Percentiles rank a stretch among this genome's conserved stretches.
These are phyloP conservation scores for Pachyuromys duprasi DNA, from an alignment of 2,797 vertebrate genomes.

Conservation along the genomic window DNA sequence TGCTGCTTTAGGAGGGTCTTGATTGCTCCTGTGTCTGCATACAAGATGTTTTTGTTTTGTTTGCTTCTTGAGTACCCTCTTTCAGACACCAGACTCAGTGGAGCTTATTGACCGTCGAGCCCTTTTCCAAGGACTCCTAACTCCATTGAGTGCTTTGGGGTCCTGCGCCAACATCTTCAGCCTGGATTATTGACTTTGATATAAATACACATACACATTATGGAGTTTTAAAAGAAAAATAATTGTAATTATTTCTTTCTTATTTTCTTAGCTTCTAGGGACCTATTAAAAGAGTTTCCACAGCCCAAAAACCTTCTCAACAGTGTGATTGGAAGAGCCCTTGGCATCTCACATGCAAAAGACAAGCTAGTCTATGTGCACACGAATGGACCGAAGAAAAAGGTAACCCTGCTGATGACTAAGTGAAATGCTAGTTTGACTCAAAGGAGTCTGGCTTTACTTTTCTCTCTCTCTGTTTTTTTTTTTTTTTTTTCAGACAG, in stretches of 20 bases:
- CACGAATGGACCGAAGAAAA: slow-evolving; percentile 90
- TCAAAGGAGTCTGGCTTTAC: not conserved
- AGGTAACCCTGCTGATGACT: slow-evolving; percentile 86
- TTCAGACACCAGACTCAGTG: not conserved
- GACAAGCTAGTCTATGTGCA: slow-evolving; percentile 93
- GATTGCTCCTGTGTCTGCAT: not conserved
- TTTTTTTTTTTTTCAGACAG: not conserved
- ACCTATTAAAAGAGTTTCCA: slow-evolving; percentile 94
- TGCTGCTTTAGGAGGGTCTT: not conserved
- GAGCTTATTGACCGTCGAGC: not conserved
- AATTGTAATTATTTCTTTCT: slow-evolving; percentile 47
- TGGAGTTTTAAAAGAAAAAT: slow-evolving; percentile 36
- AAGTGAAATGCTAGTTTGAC: not conserved
- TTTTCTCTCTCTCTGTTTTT: not conserved
- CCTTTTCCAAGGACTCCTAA: not conserved
- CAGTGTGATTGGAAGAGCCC: slow-evolving; percentile 90
- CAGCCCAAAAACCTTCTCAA: slow-evolving; percentile 94
- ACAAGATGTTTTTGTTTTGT: not conserved
- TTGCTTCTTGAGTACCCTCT: not conserved
- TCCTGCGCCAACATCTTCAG: slow-evolving; percentile 17
- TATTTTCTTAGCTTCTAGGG: slow-evolving; percentile 87
- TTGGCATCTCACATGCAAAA: slow-evolving; percentile 91
- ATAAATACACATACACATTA: not conserved
- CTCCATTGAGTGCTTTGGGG: slow-evolving; percentile 3
- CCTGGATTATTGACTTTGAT: not conserved